Base-by-base conservation (phyloP, 1,140 invertebrate genomes). In the Tigriopus japonicus region DNA sequence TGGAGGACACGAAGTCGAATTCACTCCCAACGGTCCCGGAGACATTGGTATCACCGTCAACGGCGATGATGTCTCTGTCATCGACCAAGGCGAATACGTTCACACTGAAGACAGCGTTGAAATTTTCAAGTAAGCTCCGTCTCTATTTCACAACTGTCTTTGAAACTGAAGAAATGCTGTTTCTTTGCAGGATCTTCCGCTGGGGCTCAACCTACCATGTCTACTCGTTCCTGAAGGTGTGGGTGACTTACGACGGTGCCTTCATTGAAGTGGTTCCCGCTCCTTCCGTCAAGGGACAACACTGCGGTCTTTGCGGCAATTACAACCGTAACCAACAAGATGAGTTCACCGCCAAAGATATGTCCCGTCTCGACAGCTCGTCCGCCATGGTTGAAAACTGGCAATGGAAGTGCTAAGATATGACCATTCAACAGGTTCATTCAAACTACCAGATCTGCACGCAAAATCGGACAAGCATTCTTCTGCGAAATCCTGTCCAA, bases 251-350 rank as follows among this genome's bases (percentile, higher is more conserved):
- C 60, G 35, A 62, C 51, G n/a, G 51, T 52, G 59, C 54, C n/a
- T 60, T 56, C 1, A 58, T 65, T 10, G 56, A 64, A 24, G 42
- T 65, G 14, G 55, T 65, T 23, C 56, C 64, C 21, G 56, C 63
- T 19, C 61, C 63, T 40, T 54, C 56, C 6, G 35, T 56, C 43
- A 62, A 49, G 15, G 52, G 64, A 23, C 54, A 56, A 23, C 63
- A 64, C 56, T 65, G 64, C 52, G 64, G 64, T 51, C 24, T 64
- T 5, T 65, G 64, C 52, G 64, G 64, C 43, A 64, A 65, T 45
- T 65, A 52, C 61, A 64, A 65, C 41, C 59, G 64, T 14, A 65
- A 65, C 52, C 40, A 52, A 13, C 45, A 54, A 17, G 54, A 62
- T 42, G 63, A 65, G 28, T 55, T 64, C 17, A 52, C 59, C 13